These are phyloP conservation scores for Empis stercorea DNA, from an alignment of 2,888 invertebrate genomes.

Conservation along the genomic window DNA sequence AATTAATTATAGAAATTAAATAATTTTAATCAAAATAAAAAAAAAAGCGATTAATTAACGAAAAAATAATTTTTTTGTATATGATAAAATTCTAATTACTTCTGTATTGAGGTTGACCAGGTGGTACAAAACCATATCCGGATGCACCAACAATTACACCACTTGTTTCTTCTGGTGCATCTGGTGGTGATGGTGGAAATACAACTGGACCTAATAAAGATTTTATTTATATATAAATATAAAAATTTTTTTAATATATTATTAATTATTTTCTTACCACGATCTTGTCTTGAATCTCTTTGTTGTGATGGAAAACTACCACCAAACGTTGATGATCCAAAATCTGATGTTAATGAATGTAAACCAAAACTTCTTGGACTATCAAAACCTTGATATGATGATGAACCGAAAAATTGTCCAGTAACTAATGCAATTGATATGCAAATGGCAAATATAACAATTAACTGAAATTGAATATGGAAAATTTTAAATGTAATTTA, in stretches of 20 bases:
- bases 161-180: constrained; percentile 58
- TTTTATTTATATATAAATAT: not conserved
- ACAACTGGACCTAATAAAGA: constrained; percentile 59
- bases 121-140: constrained; percentile 75
- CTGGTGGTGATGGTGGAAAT: constrained; percentile 57
- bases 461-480: constrained; percentile 23
- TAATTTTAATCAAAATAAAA: no score
- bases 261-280: constrained; percentile 23
- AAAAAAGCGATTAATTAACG: no score
- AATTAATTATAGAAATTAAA: no score
- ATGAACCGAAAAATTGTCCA: constrained; percentile 28
- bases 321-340: constrained; percentile 13
- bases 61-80: no score
- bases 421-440: constrained; percentile 28
- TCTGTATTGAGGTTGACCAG: constrained; percentile 26
- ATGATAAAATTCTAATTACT: constrained; percentile 4
- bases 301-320: constrained; percentile 2
- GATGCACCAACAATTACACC: constrained; percentile 74
- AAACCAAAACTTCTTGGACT: constrained; percentile 11
- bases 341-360: constrained; percentile 13
- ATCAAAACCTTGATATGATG: constrained; percentile 17
- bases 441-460: constrained; percentile 26
- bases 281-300: constrained; percentile 33
- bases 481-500: constrained; percentile 7
- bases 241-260: not conserved